Evolutionary conservation across 2,113 vertebrate genomes (phyloP).

Genomic region (Neotragus pygmaeus): DNA sequence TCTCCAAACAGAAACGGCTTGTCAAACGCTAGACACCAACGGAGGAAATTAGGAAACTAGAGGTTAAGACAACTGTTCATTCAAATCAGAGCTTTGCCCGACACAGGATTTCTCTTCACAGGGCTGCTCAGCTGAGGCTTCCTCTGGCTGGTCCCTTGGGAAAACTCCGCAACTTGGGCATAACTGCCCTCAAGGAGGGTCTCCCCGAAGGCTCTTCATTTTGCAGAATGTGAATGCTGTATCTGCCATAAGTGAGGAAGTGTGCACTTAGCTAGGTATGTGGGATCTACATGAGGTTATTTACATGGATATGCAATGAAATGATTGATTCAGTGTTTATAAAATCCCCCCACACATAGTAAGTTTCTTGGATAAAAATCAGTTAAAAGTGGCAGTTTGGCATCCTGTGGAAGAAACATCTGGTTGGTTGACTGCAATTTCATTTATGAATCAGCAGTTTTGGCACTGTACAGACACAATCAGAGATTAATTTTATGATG

Average conservation of each 20-base stretch:
- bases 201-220: not conserved
- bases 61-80: constrained; percentile 32
- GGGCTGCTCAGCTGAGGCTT: not conserved
- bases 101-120: not conserved
- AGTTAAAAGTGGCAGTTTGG: constrained; percentile 45
- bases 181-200: not conserved
- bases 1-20: constrained; percentile 15
- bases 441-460: constrained; percentile 64
- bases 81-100: not conserved
- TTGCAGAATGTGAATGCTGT: not conserved
- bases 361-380: constrained; percentile 51
- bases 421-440: constrained; percentile 51
- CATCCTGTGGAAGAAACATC: constrained; percentile 50
- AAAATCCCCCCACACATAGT: not conserved
- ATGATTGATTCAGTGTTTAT: not conserved
- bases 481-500: constrained; percentile 42
- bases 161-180: not conserved
- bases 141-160: not conserved
- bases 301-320: not conserved
- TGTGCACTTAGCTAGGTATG: not conserved
- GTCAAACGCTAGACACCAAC: constrained; percentile 13
- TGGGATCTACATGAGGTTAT: not conserved
- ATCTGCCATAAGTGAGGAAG: not conserved
- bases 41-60: not conserved
- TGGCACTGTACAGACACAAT: constrained; percentile 13